Conservation (phyloP, 2,113 vertebrate species). For the Delphinapterus leucas region DNA sequence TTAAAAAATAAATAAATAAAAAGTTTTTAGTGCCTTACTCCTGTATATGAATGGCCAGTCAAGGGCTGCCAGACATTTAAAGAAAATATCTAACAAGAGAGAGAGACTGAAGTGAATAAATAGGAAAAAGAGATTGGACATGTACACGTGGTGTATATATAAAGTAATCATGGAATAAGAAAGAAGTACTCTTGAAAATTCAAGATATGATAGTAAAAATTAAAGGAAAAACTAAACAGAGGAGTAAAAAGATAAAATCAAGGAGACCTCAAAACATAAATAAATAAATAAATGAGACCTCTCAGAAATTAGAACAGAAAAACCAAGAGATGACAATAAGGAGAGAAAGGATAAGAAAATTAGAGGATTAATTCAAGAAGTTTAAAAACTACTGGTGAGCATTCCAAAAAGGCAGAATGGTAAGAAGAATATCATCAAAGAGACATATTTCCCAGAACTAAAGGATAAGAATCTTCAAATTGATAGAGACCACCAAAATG, state of each 20-base stretch:
- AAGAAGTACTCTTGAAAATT: neutral
- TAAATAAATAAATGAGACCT: too few species aligned
- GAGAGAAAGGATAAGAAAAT: neutral
- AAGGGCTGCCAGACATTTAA: neutral
- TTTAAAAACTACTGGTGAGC: neutral
- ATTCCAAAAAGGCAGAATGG: neutral
- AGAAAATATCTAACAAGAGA: neutral
- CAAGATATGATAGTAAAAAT: neutral
- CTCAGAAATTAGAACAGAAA: neutral
- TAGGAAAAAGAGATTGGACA: neutral
- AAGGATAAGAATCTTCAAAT: neutral
- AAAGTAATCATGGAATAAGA: neutral
- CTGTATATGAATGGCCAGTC: neutral
- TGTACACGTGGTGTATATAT: neutral
- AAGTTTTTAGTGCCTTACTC: neutral
- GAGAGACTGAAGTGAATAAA: neutral
- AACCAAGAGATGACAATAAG: neutral
- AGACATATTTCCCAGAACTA: neutral
- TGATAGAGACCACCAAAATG: neutral
- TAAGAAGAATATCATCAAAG: neutral
- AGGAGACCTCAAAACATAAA: neutral
- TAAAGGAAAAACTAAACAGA: neutral
- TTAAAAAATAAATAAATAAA: too few species aligned
- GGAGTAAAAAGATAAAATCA: neutral
- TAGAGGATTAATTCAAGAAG: neutral